Base-by-base conservation (phyloP, 2,113 vertebrate genomes). In the Plotosus lineatus region DNA sequence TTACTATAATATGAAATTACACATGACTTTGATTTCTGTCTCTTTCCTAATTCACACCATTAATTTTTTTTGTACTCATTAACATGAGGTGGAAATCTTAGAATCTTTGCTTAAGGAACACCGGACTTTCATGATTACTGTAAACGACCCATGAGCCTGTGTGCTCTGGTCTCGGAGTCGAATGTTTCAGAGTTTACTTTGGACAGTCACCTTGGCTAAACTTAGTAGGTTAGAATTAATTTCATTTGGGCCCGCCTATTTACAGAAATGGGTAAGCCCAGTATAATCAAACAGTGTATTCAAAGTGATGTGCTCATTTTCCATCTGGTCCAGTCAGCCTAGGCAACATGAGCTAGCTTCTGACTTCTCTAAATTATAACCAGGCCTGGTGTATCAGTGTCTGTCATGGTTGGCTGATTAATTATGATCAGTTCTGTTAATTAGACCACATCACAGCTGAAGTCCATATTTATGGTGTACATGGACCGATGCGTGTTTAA, bases 151-250 rank as follows among this genome's bases (percentile, higher is more conserved):
- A 14, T 75, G 79, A 53, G 71, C 17, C 48, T 53, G 15, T 5
- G 1, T 55, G 58, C 56, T 53, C 33, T 23, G 46, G 79, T 6
- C 44, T n/a, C 55, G 4, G 40, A n/a, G 23, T 31, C 69, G 9
- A 50, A 55, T n/a, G 58, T 65, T 65, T 81, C 33, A 55, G 2
- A 31, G 73, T 81, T 75, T 74, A 81, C 60, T 26, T 75, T 81
- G 72, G 80, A 44, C 79, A 38, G 10, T 42, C 72, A 44, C 40
- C n/a, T 53, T 65, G 28, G 71, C 46, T 38, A n/a, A 63, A 63
- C 56, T 42, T 55, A 19, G 56, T 4, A 31, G 46, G 71, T 53
- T 81, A 23, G 46, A 66, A 65, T 28, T 17, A 21, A 28, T 76
- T 58, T 53, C n/a, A 4, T 40, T 60, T 9, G 10, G 17, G 55